Evolutionary conservation across 1,140 invertebrate genomes (phyloP).

Genomic region (Pteromalus puparum): DNA sequence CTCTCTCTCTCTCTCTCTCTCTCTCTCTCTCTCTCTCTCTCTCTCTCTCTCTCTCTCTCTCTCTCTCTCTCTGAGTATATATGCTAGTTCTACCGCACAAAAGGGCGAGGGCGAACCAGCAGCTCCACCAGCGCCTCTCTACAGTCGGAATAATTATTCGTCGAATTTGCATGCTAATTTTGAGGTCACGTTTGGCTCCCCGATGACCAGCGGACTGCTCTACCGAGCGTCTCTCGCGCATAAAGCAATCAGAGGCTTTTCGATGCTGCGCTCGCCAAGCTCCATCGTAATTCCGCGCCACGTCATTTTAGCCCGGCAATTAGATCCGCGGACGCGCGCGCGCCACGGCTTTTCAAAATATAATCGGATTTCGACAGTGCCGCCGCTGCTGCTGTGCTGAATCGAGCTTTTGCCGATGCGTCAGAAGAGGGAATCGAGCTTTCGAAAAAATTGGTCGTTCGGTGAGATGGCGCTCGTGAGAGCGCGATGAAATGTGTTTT

Average conservation of each 20-base stretch:
- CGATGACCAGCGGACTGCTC: conserved; percentile 41
- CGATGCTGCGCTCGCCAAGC: not conserved
- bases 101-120: not conserved
- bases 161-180: conserved; percentile 73
- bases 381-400: no score
- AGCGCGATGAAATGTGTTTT: not conserved
- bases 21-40: no score
- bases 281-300: conserved; percentile 37
- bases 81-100: not conserved
- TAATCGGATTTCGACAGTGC: conserved; percentile 53
- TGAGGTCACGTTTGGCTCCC: conserved; percentile 68
- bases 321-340: conserved; percentile 65
- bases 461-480: not conserved
- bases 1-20: no score
- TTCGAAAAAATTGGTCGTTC: not conserved
- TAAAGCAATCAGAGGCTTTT: conserved; percentile 65
- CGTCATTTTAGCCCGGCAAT: conserved; percentile 68
- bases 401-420: not conserved
- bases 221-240: conserved; percentile 45
- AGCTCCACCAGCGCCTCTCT: not conserved
- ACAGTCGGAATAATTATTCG: conserved; percentile 72
- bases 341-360: conserved; percentile 53
- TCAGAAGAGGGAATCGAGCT: not conserved
- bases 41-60: no score
- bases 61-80: no score